These are phyloP conservation scores for Agapostemon virescens DNA, from an alignment of 2,888 invertebrate species.

Conservation along the genomic window DNA sequence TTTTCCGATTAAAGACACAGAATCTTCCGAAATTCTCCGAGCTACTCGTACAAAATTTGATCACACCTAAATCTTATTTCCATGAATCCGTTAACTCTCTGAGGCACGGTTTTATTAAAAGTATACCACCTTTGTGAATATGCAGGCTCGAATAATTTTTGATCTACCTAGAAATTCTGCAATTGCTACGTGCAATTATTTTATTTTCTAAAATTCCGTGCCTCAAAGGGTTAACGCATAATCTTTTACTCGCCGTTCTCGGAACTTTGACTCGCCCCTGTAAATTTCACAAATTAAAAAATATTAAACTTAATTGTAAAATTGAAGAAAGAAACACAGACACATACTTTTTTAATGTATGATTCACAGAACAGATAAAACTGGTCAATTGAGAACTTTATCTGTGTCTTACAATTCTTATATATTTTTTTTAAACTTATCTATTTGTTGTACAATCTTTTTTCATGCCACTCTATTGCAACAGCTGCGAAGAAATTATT, in stretches of 20 bases:
- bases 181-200: too few relatives aligned
- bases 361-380: background rate
- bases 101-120: too few relatives aligned
- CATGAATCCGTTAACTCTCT: background rate
- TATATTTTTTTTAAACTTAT: background rate
- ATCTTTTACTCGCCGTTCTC: constrained; percentile 7
- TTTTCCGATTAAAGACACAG: background rate
- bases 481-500: background rate
- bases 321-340: background rate
- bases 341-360: background rate
- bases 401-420: background rate
- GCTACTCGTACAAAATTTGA: constrained; percentile 6
- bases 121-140: too few relatives aligned
- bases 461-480: background rate
- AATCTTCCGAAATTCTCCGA: background rate
- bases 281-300: background rate
- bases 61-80: background rate
- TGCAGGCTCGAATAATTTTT: too few relatives aligned
- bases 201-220: too few relatives aligned
- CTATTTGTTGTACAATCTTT: background rate
- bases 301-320: too few relatives aligned
- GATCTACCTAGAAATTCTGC: too few relatives aligned
- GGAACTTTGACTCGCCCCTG: background rate
- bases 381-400: background rate
- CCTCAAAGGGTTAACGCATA: too few relatives aligned